Percentiles rank a stretch among this genome's conserved stretches.
These are phyloP conservation scores for Gobionotothen gibberifrons DNA, from an alignment of 2,797 vertebrate genomes.

Conservation along the genomic window DNA sequence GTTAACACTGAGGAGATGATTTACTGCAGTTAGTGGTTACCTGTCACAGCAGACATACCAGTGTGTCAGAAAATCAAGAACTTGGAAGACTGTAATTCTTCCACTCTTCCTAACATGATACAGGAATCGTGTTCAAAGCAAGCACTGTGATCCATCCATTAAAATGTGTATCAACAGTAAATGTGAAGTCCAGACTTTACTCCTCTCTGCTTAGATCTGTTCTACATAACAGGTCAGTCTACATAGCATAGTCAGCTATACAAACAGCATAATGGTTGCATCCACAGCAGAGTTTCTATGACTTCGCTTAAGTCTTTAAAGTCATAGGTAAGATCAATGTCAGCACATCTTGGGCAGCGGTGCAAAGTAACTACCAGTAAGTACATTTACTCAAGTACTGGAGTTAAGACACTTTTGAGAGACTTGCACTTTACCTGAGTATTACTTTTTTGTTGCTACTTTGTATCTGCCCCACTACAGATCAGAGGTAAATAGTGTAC, in stretches of 20 bases:
- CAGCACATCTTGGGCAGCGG: slow-evolving; percentile 8
- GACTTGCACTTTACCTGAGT: no score
- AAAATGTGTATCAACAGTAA: neutral
- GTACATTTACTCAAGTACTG: no score
- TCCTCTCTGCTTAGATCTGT: neutral
- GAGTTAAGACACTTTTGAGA: no score
- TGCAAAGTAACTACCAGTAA: no score
- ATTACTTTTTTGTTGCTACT: no score
- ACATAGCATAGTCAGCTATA: no score
- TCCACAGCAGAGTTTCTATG: neutral
- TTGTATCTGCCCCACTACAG: no score
- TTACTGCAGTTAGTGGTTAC: slow-evolving; percentile 51
- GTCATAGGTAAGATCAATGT: slow-evolving; percentile 38
- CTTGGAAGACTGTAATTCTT: neutral
- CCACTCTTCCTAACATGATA: slow-evolving; percentile 24
- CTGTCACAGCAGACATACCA: slow-evolving; percentile 46
- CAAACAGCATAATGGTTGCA: neutral
- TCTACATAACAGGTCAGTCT: slow-evolving; percentile 7
- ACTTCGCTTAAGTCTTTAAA: slow-evolving; percentile 20
- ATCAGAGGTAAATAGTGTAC: no score
- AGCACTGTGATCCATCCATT: slow-evolving; percentile 37
- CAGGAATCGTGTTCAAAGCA: slow-evolving; percentile 52
- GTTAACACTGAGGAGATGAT: slow-evolving; percentile 31
- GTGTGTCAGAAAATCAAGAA: slow-evolving; percentile 35
- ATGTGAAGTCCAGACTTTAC: slow-evolving; percentile 7